These are phyloP conservation scores for Danio rerio DNA, from an alignment of 2,113 vertebrate species.

Conservation along the genomic window DNA sequence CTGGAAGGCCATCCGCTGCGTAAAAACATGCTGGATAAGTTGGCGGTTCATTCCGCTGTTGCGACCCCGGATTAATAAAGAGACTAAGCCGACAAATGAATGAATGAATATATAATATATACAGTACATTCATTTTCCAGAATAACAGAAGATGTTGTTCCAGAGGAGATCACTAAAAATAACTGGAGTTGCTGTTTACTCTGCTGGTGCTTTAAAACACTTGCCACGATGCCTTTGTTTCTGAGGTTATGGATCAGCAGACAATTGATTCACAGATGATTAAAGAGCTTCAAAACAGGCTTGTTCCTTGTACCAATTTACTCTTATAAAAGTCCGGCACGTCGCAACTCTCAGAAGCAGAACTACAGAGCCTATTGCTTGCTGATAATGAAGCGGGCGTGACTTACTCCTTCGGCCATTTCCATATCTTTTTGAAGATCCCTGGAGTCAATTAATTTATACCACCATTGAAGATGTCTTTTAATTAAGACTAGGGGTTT, in stretches of 20 bases:
- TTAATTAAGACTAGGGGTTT: conserved; percentile 2
- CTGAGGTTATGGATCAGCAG: not conserved
- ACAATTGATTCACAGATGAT: conserved; percentile 7
- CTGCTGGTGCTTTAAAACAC: conserved; percentile 7
- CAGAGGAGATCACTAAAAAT: not conserved
- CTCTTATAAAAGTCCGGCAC: not conserved
- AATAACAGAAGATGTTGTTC: not conserved
- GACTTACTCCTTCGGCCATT: not conserved
- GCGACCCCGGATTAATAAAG: too few species aligned
- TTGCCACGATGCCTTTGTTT: not conserved
- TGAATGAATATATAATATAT: too few species aligned
- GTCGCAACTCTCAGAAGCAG: conserved; percentile 12
- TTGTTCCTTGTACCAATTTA: conserved; percentile 25
- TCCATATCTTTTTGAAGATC: conserved; percentile 9
- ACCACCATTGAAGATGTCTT: not conserved
- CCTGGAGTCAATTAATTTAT: conserved; percentile 30
- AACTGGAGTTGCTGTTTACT: not conserved
- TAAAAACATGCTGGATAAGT: too few species aligned
- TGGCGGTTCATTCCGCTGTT: too few species aligned
- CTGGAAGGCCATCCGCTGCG: too few species aligned
- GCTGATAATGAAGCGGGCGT: not conserved
- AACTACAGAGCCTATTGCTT: not conserved
- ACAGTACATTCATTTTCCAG: too few species aligned
- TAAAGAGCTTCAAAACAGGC: not conserved
- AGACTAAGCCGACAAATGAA: too few species aligned